phyloP scores from a whole-genome alignment of 2,797 vertebrate genomes.

The Meda fulgida region DNA sequence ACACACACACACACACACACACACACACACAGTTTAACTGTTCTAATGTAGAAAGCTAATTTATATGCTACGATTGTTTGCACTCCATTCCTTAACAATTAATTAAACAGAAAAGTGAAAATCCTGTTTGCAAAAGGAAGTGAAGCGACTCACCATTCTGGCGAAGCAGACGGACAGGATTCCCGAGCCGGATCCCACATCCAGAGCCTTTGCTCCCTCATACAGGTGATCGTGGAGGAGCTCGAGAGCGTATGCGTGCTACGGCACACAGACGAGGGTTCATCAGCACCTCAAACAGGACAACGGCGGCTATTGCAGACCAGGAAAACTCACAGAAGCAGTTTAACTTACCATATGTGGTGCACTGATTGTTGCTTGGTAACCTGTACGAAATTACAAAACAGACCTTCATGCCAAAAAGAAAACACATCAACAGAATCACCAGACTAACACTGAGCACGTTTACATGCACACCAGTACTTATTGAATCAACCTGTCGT shows the following conservation, averaged over 20 bases:
- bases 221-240: conserved; percentile 94
- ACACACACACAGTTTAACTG: neutral
- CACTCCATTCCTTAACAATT: neutral
- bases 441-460: neutral
- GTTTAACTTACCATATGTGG: conserved; percentile 93
- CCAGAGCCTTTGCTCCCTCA: conserved; percentile 96
- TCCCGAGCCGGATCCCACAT: conserved; percentile 97
- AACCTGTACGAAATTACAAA: conserved; percentile 81
- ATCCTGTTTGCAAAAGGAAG: neutral
- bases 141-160: conserved; percentile 89
- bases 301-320: conserved; percentile 26
- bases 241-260: conserved; percentile 98
- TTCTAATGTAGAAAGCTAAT: neutral
- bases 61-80: neutral
- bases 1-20: no score
- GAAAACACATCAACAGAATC: neutral
- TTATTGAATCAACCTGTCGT: no score
- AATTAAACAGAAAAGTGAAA: neutral
- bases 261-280: conserved; percentile 22
- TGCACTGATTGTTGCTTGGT: conserved; percentile 99
- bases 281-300: conserved; percentile 50
- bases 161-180: conserved; percentile 96
- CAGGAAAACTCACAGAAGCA: conserved; percentile 11
- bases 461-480: no score
- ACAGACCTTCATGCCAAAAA: conserved; percentile 52